A percentile compares a stretch with the other conserved stretches of the same genome.
Conservation (phyloP, 1,140 invertebrate species). For the Brachionus manjavacas region DNA sequence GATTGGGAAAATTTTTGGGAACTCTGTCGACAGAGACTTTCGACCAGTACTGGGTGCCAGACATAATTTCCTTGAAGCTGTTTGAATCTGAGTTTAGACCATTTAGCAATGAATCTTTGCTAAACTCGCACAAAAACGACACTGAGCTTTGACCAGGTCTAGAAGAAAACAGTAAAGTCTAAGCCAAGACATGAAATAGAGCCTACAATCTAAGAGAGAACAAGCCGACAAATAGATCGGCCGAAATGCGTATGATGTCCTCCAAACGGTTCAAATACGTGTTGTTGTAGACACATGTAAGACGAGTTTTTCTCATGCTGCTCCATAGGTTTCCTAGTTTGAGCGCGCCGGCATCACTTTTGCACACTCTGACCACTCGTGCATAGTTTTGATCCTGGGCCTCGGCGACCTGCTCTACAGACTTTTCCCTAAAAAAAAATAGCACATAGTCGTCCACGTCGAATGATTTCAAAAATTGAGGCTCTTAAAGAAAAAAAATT, state of each 20-base stretch:
- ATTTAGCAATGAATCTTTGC: neutral
- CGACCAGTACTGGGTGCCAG: slow-evolving; percentile 33
- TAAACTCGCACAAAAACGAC: slow-evolving; percentile 33
- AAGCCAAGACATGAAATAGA: neutral
- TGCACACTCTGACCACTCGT: slow-evolving; percentile 52
- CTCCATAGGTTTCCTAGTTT: slow-evolving; percentile 39
- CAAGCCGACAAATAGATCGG: neutral
- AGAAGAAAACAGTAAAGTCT: neutral
- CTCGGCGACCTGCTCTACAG: slow-evolving; percentile 76
- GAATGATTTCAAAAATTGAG: slow-evolving; percentile 84
- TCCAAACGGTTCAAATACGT: slow-evolving; percentile 25
- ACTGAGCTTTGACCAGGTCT: slow-evolving; percentile 25
- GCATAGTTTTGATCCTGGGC: slow-evolving; percentile 67
- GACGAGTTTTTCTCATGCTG: slow-evolving; percentile 30
- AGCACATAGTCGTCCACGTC: slow-evolving; percentile 79
- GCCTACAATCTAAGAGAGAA: slow-evolving; percentile 15
- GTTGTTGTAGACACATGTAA: slow-evolving; percentile 37
- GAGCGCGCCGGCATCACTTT: neutral
- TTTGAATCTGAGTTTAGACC: neutral
- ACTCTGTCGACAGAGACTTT: neutral
- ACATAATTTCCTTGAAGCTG: slow-evolving; percentile 25
- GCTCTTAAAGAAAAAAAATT: slow-evolving; percentile 60
- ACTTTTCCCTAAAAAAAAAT: slow-evolving; percentile 81
- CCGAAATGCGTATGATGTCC: neutral
- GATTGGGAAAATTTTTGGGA: neutral